Evolutionary conservation across 2,797 vertebrate species (phyloP).

Genomic region (Enteromius thamalakanensis): DNA sequence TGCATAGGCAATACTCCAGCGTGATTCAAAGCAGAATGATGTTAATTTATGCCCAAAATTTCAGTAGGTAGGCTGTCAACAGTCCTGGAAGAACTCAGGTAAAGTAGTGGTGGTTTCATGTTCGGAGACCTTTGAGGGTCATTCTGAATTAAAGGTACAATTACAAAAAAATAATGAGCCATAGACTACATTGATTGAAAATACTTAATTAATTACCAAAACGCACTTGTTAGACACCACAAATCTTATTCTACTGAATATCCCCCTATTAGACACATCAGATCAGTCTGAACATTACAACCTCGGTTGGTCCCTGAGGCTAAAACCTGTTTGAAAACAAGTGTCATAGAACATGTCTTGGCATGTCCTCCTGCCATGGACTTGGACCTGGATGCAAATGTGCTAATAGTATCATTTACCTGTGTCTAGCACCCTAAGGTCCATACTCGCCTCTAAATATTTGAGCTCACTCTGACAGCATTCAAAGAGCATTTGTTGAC

Average conservation of each 20-base stretch:
- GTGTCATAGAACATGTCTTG: conserved; percentile 4
- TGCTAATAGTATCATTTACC: background rate
- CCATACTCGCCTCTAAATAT: background rate
- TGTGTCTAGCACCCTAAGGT: background rate
- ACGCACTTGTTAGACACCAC: background rate
- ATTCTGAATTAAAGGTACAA: background rate
- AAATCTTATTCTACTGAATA: background rate
- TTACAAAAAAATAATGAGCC: background rate
- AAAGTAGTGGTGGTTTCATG: background rate
- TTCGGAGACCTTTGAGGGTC: background rate
- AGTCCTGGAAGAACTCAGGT: conserved; percentile 7
- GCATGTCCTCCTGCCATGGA: background rate
- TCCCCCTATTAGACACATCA: background rate
- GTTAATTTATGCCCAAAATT: conserved; percentile 48
- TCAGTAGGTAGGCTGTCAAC: conserved; percentile 32
- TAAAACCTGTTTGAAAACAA: background rate
- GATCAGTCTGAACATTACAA: background rate
- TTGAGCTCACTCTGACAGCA: background rate
- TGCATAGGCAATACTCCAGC: conserved; percentile 35
- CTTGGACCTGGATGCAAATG: background rate
- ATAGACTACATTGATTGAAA: background rate
- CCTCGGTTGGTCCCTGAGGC: background rate
- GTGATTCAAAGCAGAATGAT: conserved; percentile 42
- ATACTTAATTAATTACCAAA: background rate
- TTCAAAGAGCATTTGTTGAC: background rate